phyloP scores from a whole-genome alignment of 2,888 invertebrate genomes.

The Ectemnius lituratus region DNA sequence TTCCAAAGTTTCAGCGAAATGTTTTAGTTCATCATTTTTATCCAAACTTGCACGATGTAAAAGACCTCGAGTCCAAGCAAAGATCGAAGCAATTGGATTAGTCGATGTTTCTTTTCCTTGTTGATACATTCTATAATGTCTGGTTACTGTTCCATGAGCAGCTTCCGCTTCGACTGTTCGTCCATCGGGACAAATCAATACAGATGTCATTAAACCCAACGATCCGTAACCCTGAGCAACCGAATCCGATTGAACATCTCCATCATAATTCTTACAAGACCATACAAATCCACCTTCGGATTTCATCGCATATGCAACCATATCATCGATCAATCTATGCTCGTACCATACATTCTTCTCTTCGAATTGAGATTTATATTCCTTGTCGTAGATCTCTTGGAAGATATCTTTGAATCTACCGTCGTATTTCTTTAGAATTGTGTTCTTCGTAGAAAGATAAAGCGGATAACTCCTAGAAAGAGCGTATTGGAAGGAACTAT shows the following conservation, averaged over 20 bases:
- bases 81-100: constrained; percentile 99
- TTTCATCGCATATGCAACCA: constrained; percentile 99
- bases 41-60: constrained; percentile 97
- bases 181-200: constrained; percentile 97
- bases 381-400: constrained; percentile 93
- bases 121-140: constrained; percentile 93
- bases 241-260: constrained; percentile 98
- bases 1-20: constrained; percentile 93
- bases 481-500: constrained; percentile 95
- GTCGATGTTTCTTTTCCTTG: constrained; percentile 99
- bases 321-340: constrained; percentile 98
- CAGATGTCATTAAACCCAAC: constrained; percentile 98
- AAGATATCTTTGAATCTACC: constrained; percentile 98
- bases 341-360: constrained; percentile 97
- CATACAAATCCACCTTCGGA: constrained; percentile 99
- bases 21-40: constrained; percentile 85
- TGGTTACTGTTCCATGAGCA: constrained; percentile 97
- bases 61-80: constrained; percentile 98
- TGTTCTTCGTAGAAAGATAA: constrained; percentile 97
- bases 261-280: constrained; percentile 99
- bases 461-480: constrained; percentile 91
- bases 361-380: constrained; percentile 92
- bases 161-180: constrained; percentile 99
- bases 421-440: constrained; percentile 97
- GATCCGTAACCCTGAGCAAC: constrained; percentile 98